phyloP scores from a whole-genome alignment of 2,888 invertebrate species.

The Parascotia fuliginaria region DNA sequence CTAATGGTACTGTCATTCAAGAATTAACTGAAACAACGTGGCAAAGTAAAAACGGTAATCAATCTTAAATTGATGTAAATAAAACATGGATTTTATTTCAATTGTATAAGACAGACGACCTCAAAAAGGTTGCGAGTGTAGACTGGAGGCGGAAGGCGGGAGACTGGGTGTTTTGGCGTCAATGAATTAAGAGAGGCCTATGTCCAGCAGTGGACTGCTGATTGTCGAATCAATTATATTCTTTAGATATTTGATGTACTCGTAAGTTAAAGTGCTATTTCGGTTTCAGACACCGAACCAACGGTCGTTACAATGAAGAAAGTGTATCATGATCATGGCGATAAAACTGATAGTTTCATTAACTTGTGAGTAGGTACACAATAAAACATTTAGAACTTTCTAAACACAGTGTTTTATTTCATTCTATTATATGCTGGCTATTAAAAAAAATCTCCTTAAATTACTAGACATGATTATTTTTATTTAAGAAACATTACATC shows the following conservation, averaged over 20 bases:
- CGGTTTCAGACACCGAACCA: constrained; percentile 27
- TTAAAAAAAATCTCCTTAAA: constrained; percentile 1
- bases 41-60: constrained; percentile 29
- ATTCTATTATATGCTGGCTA: not conserved
- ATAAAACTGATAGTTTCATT: too few relatives aligned
- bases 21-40: constrained; percentile 45
- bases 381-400: constrained; percentile 2
- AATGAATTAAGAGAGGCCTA: too few relatives aligned
- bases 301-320: constrained; percentile 3
- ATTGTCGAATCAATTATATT: too few relatives aligned
- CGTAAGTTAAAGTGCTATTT: too few relatives aligned
- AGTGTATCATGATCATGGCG: not conserved
- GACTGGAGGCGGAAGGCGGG: too few relatives aligned
- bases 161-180: too few relatives aligned
- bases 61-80: not conserved
- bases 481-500: too few relatives aligned
- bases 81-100: not conserved
- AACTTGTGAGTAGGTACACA: not conserved
- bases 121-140: too few relatives aligned
- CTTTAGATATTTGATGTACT: too few relatives aligned
- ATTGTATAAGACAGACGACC: too few relatives aligned
- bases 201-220: too few relatives aligned
- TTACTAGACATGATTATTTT: too few relatives aligned
- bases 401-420: constrained; percentile 2
- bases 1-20: constrained; percentile 63